Evolutionary conservation across 2,113 vertebrate species (phyloP), one percentile per base, ranked within the genome.

Genomic region (Crotophaga sulcirostris): DNA sequence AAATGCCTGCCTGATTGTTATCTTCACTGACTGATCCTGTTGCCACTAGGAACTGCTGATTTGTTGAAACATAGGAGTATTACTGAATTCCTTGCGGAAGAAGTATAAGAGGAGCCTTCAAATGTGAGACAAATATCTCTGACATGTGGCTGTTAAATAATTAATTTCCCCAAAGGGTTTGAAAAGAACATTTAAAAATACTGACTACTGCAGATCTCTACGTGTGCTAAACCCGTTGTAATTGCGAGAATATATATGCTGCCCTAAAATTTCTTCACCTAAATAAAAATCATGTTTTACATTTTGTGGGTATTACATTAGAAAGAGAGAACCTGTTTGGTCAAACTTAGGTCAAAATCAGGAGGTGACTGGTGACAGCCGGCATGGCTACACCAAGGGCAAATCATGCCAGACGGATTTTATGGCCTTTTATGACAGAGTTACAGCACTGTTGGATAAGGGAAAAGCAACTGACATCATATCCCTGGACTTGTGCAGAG

Each of bases 141-240:
- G 76, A 63, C 72, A 72, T 2, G 1, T 92, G 90, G 68, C 75
- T 94, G 72, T 90, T 96, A 91, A 94, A 90, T 94, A 96, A 96
- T 93, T 90, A 91, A 94, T 96, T 94, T 94, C 52, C 82, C 64
- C 60, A 80, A 74, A 60, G 59, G 79, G 15, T 88, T 90, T 86
- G 56, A 60, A 95, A 93, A 88, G 88, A 90, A 44, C 60, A 26
- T 90, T 94, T 96, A 68, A 82, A 80, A 86, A 47, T 89, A 82
- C 42, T 72, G 76, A 52, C 75, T 89, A 2, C 60, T 72, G 76
- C 69, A 64, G 76, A 67, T 93, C 47, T 84, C 21, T 75, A 4
- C 68, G 36, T 83, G 34, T 90, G 44, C 92, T 92, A 88, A 86
- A 74, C 12, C 44, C 33, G 0, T 63, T 84, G 83, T 93, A 28